Conservation (phyloP, 2,797 vertebrate species). For the Leptoclinus maculatus region DNA sequence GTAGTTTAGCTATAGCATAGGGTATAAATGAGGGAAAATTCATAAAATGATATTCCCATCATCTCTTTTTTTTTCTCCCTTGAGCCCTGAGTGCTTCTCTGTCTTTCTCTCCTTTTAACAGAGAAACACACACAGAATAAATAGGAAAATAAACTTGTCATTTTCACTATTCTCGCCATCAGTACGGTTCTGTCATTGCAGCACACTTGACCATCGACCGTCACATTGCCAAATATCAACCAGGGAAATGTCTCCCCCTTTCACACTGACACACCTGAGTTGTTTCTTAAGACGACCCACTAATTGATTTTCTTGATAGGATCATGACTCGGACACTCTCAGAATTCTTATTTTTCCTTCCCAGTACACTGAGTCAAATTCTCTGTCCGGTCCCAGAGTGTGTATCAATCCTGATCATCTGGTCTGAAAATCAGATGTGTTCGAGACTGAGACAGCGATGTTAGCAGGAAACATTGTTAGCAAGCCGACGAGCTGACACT, state of each 20-base stretch:
- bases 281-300: conserved; percentile 2
- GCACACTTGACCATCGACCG: neutral
- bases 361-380: neutral
- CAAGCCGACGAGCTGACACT: conserved; percentile 30
- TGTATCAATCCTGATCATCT: conserved; percentile 34
- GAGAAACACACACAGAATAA: neutral
- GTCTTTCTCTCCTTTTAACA: neutral
- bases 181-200: neutral
- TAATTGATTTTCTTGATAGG: neutral
- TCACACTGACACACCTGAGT: neutral
- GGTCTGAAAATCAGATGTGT: conserved; percentile 30
- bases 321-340: conserved; percentile 3
- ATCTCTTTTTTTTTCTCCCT: neutral
- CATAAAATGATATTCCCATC: neutral
- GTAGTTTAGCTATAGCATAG: too few relatives aligned
- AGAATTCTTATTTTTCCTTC: neutral
- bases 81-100: neutral
- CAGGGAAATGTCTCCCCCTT: neutral
- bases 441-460: conserved; percentile 17
- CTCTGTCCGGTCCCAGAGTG: neutral
- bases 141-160: neutral
- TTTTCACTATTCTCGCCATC: neutral
- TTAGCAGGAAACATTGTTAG: conserved; percentile 13
- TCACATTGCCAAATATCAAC: neutral
- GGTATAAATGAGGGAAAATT: neutral